Percentiles rank a stretch among this genome's conserved stretches.
phyloP scores from a whole-genome alignment of 2,797 vertebrate genomes.

The Sebastes nivosus region DNA sequence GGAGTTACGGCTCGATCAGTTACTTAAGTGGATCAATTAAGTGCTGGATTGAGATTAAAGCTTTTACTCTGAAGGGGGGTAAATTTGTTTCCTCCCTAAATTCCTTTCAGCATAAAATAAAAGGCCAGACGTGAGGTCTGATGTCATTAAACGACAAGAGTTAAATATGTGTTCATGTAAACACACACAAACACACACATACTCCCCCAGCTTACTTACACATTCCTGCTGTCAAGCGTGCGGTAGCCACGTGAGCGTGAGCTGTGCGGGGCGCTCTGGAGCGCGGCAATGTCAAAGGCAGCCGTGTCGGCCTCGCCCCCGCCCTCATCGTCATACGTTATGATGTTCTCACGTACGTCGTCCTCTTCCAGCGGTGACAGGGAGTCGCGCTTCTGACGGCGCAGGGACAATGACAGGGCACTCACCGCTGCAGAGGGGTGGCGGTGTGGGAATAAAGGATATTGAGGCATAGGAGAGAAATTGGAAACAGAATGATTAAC shows the following conservation, averaged over 20 bases:
- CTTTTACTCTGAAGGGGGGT: constrained; percentile 7
- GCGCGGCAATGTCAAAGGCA: constrained; percentile 91
- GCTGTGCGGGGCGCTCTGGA: constrained; percentile 88
- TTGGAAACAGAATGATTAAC: constrained; percentile 57
- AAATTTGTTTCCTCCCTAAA: constrained; percentile 4
- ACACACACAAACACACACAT: neutral
- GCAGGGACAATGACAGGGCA: constrained; percentile 88
- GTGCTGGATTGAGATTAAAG: constrained; percentile 47
- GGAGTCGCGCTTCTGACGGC: constrained; percentile 90
- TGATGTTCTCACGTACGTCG: constrained; percentile 93
- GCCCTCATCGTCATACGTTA: constrained; percentile 93
- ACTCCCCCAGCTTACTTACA: constrained; percentile 69
- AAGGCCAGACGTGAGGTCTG: constrained; percentile 3
- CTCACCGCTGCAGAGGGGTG: constrained; percentile 76
- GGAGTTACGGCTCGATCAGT: constrained; percentile 29
- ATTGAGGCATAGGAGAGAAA: constrained; percentile 47
- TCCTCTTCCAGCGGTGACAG: constrained; percentile 91
- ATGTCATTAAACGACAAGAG: constrained; percentile 19
- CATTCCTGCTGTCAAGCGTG: constrained; percentile 84
- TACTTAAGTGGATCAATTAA: constrained; percentile 57
- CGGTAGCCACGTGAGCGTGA: constrained; percentile 79
- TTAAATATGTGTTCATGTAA: neutral
- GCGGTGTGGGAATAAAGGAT: neutral
- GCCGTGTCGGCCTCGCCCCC: constrained; percentile 93
- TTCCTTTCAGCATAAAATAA: constrained; percentile 2